Base-by-base conservation (phyloP, 2,113 vertebrate species). In the Brachirus orientalis region DNA sequence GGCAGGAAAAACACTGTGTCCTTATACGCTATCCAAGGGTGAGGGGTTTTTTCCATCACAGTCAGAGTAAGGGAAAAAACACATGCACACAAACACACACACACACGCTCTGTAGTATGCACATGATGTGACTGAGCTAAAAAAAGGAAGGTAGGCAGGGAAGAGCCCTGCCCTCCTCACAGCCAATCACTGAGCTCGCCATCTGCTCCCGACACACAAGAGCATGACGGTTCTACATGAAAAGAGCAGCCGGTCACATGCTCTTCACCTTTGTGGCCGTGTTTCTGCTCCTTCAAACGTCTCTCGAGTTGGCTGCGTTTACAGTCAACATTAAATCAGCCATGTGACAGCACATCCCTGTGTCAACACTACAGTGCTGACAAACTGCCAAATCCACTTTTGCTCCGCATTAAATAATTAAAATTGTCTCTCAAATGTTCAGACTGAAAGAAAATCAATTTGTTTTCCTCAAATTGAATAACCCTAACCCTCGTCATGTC, bases 171-270 rank as follows among this genome's bases (percentile, higher is more conserved):
- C 90, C 92, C 86, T 61, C 52, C n/a, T 68, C 77, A 88, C 66
- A 40, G 53, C 92, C 91, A 90, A 92, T 91, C 81, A 52, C 3
- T 3, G 16, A 11, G 17, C 19, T 37, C 55, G 7, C 56, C 73
- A 68, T 68, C 46, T 37, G 63, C 72, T 54, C 0, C 3, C 58
- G 71, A 63, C 51, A 43, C 46, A 50, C 28, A 5, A 8, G 16
- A 44, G 47, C 69, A 60, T 35, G 35, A 0, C 54, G 44, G 28
- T n/a, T n/a, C n/a, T n/a, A n/a, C n/a, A n/a, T n/a, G n/a, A n/a
- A 67, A 80, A 74, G 35, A 28, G 72, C 60, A 82, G 37, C 33
- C 7, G 38, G 79, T 84, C 83, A 86, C 72, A 84, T 79, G 75
- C 14, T 6, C 10, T 1, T 55, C 41, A 59, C 10, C 11, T 10